Conservation (phyloP, 2,888 invertebrate genomes). For the Pteria penguin region DNA sequence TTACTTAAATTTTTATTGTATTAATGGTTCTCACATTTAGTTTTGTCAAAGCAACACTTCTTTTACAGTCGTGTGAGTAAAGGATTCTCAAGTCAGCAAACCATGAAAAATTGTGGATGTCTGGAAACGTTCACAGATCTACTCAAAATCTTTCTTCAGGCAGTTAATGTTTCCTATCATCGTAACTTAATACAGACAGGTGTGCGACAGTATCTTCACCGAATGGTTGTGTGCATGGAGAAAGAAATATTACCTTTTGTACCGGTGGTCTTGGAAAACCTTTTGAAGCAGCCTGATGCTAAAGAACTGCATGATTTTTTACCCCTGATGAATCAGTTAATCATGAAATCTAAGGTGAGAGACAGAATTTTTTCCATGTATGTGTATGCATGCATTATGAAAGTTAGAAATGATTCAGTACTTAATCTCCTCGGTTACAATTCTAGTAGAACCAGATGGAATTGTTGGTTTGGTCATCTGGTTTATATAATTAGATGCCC, state of each 20-base stretch:
- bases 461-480: no score
- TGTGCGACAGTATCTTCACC: slow-evolving; percentile 83
- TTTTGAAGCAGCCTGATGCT: slow-evolving; percentile 80
- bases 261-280: slow-evolving; percentile 81
- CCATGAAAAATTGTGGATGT: slow-evolving; percentile 82
- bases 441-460: no score
- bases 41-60: no score
- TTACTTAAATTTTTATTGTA: no score
- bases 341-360: slow-evolving; percentile 83
- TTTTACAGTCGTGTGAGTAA: slow-evolving; percentile 82
- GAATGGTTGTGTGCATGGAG: slow-evolving; percentile 83
- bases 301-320: slow-evolving; percentile 82
- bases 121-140: slow-evolving; percentile 81
- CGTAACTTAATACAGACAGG: slow-evolving; percentile 78
- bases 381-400: no score
- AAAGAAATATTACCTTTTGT: slow-evolving; percentile 82
- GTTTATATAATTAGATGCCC: no score
- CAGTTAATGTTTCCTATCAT: slow-evolving; percentile 79
- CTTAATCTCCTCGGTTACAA: no score
- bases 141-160: slow-evolving; percentile 81
- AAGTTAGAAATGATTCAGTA: no score
- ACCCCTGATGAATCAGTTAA: slow-evolving; percentile 83
- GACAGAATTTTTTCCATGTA: no score
- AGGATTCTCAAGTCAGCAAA: slow-evolving; percentile 82
- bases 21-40: no score